Base-by-base conservation (phyloP, 2,113 vertebrate species). In the Climacteris rufus region DNA sequence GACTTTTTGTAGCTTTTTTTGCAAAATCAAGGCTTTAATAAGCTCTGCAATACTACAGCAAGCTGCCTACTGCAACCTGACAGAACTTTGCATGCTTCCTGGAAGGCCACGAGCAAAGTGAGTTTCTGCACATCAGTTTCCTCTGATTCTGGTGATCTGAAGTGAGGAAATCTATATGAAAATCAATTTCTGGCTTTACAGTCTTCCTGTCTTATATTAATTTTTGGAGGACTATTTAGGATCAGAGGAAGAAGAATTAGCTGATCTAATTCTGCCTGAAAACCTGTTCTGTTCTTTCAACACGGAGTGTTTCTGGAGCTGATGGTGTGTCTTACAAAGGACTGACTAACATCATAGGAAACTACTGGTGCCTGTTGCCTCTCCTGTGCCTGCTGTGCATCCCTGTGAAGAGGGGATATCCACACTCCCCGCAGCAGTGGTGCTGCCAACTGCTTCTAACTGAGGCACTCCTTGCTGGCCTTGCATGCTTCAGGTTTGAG, bases 1-100 rank as follows among this genome's bases (percentile, higher is more conserved):
- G 54, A 81, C 72, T 92, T 94, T 72, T 30, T 86, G 86, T 66
- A 87, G 65, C 65, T 87, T 94, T 87, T 94, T 92, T 75, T 75
- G 40, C 28, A 93, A 89, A 94, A 82, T 64, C 66, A 86, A 94
- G 63, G 22, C 7, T 60, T 90, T 89, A 83, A 75, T 75, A 94
- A 87, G 40, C 20, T 87, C 72, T 89, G 50, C 65, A 91, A 83
- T 68, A 68, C 69, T 31, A 79, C 33, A 87, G 47, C 53, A 91
- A 89, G 65, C 54, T 81, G 68, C 70, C 68, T 86, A 42, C 63
- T 56, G 33, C 40, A 75, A 76, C 79, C 79, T 87, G 72, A 76
- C 77, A 94, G 81, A 94, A 89, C 47, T 92, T 75, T 33, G 56
- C 57, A 24, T 64, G 60, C 72, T 89, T 94, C 77, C 86, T 81